Base-by-base conservation (phyloP, 2,797 vertebrate species). In the Leptodactylus fallax region DNA sequence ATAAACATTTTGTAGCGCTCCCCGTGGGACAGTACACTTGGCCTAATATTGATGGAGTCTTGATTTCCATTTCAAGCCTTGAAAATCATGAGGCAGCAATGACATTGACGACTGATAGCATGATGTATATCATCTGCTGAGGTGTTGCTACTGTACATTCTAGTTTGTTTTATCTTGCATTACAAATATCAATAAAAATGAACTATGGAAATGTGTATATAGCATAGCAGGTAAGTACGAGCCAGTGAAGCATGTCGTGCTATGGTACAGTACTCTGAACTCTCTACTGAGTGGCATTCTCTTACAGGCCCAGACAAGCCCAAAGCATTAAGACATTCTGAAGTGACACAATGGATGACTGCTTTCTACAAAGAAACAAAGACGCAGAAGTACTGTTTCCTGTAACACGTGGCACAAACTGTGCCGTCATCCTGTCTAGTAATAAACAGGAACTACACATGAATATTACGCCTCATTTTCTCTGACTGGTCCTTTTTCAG, bases 241-340 rank as follows among this genome's bases (percentile, higher is more conserved):
- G 49, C 53, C 74, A 80, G 5, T 3, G 58, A 77, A 83, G 81
- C 21, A 51, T 72, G 21, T n/a, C 58, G 60, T 14, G 0, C 81
- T 72, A 71, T 25, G 89, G 89, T 81, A 63, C 58, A 14, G 58
- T 47, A 10, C 56, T 87, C 87, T 74, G 80, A 89, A 71, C 77
- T 11, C 49, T 87, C 72, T 92, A 71, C 86, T 58, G 51, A 85
- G 25, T 88, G 89, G 19, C 84, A 91, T 74, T 81, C 81, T 60
- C 47, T 90, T 90, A 87, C 94, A 90, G 90, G 94, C 23, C 90
- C 92, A 91, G 94, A 83, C 94, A 95, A 60, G 93, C 90, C 93
- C 90, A n/a, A 36, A 0, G 84, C 86, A 81, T n/a, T 87, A 55
- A 86, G 88, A 91, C 89, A 90, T 88, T 86, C 83, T 84, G 53